Evolutionary conservation across 2,888 invertebrate genomes (phyloP), one percentile per base, ranked within the genome.

Genomic region (Pimpla rufipes): DNA sequence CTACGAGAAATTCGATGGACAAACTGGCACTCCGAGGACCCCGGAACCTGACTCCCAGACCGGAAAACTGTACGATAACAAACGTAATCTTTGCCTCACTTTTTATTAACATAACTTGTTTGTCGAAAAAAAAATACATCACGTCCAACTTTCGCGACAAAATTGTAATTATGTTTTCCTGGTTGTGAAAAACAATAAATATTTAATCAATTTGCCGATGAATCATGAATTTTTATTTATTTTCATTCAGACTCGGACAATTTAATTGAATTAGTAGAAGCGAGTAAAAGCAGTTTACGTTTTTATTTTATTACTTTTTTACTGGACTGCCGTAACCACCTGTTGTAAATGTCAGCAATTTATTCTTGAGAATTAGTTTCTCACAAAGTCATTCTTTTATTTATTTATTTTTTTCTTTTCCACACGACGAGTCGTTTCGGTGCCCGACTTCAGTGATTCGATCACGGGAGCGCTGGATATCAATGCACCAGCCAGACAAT

Each of bases 1-100:
- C 50, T 66, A 83, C 82, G 55, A 64, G 83, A 83, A 76, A 83
- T 76, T 76, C 50, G 66, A 83, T 79, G 76, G 37, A 71, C 71
- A 50, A 83, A 79, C 52, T 40, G 7, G n/a, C 37, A 70, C 64
- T 66, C 45, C 47, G 10, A 42, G 57, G 37, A 35, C 40, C 47
- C 18, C 40, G 40, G 45, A 21, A 35, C 18, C 35, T 18, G 21
- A 16, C 11, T 35, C 11, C n/a, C 18, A 68, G 37, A 45, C 23
- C 55, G 40, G 29, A 18, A 37, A 18, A 18, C 62, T 5, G 11
- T 13, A 5, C 7, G 40, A 40, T 62, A 29, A 8, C 23, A 11
- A 64, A 64, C 21, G 23, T 35, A 3, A n/a, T 35, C 7, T 59
- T 59, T 37, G n/a, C 35, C 35, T 6, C 7, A 59, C 35, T 59